phyloP scores from a whole-genome alignment of 2,888 invertebrate species.

The Dione vanillae region DNA sequence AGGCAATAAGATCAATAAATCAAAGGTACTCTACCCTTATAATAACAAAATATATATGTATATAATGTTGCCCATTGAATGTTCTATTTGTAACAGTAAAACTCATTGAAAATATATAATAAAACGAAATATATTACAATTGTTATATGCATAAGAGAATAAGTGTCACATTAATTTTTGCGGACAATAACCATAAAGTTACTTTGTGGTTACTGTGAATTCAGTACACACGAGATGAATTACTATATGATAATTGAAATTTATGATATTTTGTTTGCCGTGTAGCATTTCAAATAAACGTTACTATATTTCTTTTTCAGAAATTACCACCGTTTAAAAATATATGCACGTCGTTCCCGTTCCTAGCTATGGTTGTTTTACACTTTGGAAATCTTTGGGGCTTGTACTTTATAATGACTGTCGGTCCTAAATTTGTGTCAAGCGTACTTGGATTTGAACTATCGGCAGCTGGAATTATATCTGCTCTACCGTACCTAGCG shows the following conservation, averaged over 20 bases:
- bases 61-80: neutral
- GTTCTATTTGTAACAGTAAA: neutral
- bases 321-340: constrained; percentile 86
- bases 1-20: constrained; percentile 82
- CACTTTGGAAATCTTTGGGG: constrained; percentile 92
- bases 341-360: constrained; percentile 87
- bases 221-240: neutral
- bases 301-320: constrained; percentile 69
- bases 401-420: constrained; percentile 89
- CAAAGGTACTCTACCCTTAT: constrained; percentile 84
- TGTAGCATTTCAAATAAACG: constrained; percentile 22
- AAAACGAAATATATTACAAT: neutral
- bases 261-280: neutral
- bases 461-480: constrained; percentile 87
- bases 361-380: constrained; percentile 86
- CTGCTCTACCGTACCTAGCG: constrained; percentile 88
- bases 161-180: neutral
- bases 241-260: constrained; percentile 6
- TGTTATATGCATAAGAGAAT: neutral
- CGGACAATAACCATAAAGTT: constrained; percentile 14
- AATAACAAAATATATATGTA: neutral
- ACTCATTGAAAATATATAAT: neutral
- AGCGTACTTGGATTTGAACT: constrained; percentile 89
- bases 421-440: constrained; percentile 90
- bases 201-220: constrained; percentile 12